phyloP scores from a whole-genome alignment of 1,140 invertebrate species.

The Cryptotermes secundus region DNA sequence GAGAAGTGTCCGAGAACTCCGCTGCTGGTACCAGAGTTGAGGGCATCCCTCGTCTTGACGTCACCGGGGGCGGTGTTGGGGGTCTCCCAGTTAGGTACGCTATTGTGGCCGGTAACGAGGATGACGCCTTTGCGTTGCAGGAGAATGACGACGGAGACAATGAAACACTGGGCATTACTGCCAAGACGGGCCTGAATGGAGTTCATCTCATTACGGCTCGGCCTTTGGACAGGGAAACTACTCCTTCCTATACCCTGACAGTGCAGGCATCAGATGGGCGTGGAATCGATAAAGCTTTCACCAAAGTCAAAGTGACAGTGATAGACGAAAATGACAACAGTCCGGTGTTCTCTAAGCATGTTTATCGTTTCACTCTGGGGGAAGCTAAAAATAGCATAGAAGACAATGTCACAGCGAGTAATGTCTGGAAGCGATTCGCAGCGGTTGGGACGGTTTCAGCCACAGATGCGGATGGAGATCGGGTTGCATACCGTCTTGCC shows the following conservation, averaged over 20 bases:
- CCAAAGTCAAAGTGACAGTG: constrained; percentile 70
- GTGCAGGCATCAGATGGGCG: constrained; percentile 73
- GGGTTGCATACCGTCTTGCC: constrained; percentile 77
- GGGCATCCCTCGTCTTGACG: constrained; percentile 64
- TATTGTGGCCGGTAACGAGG: constrained; percentile 71
- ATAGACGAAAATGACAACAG: constrained; percentile 89
- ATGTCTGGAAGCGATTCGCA: constrained; percentile 71
- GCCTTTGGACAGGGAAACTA: constrained; percentile 71
- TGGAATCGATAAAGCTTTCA: constrained; percentile 69
- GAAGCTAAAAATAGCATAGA: constrained; percentile 43
- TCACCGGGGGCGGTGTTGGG: constrained; percentile 45
- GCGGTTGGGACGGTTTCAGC: constrained; percentile 79
- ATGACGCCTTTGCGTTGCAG: constrained; percentile 68
- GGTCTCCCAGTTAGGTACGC: constrained; percentile 69
- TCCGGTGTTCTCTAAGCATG: constrained; percentile 72
- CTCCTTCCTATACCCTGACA: constrained; percentile 65
- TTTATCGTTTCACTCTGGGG: constrained; percentile 76
- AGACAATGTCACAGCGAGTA: constrained; percentile 45
- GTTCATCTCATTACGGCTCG: constrained; percentile 70
- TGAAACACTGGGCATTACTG: constrained; percentile 16
- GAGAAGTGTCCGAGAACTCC: constrained; percentile 69
- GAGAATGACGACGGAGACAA: constrained; percentile 48
- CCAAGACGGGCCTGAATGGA: constrained; percentile 37
- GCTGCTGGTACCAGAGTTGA: constrained; percentile 66
- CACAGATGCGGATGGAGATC: constrained; percentile 83